Base-by-base conservation (phyloP, 1,140 invertebrate species). In the Drosophila auraria region DNA sequence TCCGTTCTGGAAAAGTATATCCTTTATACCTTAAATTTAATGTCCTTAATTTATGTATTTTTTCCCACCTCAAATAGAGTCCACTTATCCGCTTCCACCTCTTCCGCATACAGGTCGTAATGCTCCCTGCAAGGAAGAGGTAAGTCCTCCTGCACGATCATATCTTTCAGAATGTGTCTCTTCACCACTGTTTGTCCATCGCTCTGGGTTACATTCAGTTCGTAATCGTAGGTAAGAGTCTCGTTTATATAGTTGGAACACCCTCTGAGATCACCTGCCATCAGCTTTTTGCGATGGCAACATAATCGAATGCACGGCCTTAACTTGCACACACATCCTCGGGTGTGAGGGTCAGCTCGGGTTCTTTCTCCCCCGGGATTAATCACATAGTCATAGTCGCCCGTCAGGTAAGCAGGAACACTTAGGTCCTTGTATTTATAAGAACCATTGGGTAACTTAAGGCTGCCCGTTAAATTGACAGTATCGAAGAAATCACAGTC, bases 401-500 rank as follows among this genome's bases (percentile, higher is more conserved):
- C 74, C 2, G 61, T 63, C 3, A 69, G n/a, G 11, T 76, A 12
- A 8, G 66, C 30, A 14, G 89, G 78, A 44, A 89, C 72, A 6
- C 72, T 8, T 3, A 82, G 15, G 8, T 50, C 33, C 1, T 83
- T 54, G 38, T 87, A 84, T 1, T 17, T 27, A 54, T 84, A 91
- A 1, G 78, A 75, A 23, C 87, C 83, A 47, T 87, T 77, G 0
- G 44, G 1, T 3, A 73, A 70, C 33, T 56, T 58, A 12, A 23
- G 0, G 20, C 54, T 69, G 0, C 54, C 49, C 0, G 68, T 78
- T 20, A 91, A 25, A n/a, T 74, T 59, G n/a, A 81, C 84, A 11
- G 87, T 91, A 54, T 91, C 82, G n/a, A 77, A 64, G 15, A 63
- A 91, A 17, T 62, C 44, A 25, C 87, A 91, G 33, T 36, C 27